These are phyloP conservation scores for Lepidurus apus DNA, from an alignment of 1,140 invertebrate species.

Conservation along the genomic window DNA sequence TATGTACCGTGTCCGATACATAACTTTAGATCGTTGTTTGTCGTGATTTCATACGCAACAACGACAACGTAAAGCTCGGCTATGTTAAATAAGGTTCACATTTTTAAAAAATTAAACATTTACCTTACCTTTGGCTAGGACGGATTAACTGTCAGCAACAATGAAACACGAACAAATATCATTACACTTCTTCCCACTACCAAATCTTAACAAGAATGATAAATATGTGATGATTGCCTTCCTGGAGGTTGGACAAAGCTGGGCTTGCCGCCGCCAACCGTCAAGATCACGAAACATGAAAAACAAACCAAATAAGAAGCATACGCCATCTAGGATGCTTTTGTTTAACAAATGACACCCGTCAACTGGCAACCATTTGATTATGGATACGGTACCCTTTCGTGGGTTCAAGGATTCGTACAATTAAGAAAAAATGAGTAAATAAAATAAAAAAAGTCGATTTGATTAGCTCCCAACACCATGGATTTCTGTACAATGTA, in stretches of 20 bases:
- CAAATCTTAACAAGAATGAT: neutral
- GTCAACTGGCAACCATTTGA: neutral
- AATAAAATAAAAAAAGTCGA: neutral
- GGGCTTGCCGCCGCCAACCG: neutral
- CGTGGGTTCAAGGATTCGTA: neutral
- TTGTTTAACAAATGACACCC: neutral
- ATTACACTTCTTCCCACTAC: neutral
- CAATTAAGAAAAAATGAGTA: neutral
- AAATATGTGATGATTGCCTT: neutral
- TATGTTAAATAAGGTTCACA: too few species aligned
- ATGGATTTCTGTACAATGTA: neutral
- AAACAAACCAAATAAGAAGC: neutral
- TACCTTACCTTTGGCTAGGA: neutral
- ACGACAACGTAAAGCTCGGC: too few species aligned
- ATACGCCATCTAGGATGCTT: neutral
- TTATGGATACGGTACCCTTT: neutral
- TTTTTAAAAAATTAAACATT: too few species aligned
- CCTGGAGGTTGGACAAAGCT: neutral
- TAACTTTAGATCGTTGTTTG: too few species aligned
- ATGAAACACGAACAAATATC: neutral
- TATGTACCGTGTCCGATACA: too few species aligned
- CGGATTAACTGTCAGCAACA: neutral
- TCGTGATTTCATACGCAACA: too few species aligned
- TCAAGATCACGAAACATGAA: neutral
- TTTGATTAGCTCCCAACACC: neutral